phyloP scores from a whole-genome alignment of 92 coral and sea anemone genomes.

The Paragorgia papillata region DNA sequence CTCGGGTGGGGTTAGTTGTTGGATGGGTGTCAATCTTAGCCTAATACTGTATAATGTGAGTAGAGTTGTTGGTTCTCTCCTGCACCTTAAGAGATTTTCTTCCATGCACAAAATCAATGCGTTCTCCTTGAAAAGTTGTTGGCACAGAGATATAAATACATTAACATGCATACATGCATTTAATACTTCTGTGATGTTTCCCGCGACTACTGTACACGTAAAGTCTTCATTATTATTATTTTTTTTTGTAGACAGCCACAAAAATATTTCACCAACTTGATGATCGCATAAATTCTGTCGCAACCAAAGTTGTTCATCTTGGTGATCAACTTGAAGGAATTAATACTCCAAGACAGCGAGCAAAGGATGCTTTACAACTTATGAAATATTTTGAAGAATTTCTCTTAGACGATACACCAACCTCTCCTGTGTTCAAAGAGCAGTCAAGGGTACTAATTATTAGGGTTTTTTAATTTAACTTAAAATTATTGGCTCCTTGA shows the following conservation, averaged over 20 bases:
- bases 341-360: conserved; percentile 90
- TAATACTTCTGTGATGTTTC: background rate
- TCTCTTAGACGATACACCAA: conserved; percentile 63
- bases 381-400: conserved; percentile 95
- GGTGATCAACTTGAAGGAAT: conserved; percentile 98
- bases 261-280: conserved; percentile 63
- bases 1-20: too few relatives aligned
- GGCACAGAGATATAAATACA: too few relatives aligned
- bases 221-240: too few relatives aligned
- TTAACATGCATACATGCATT: too few relatives aligned
- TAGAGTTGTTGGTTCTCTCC: too few relatives aligned
- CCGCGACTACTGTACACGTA: background rate
- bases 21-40: too few relatives aligned
- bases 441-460: conserved; percentile 53
- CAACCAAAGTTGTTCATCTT: conserved; percentile 95
- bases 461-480: background rate
- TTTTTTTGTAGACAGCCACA: conserved; percentile 39
- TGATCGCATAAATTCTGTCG: conserved; percentile 93
- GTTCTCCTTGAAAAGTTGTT: too few relatives aligned
- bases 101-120: too few relatives aligned
- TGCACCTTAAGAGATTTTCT: too few relatives aligned
- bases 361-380: conserved; percentile 93
- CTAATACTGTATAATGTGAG: too few relatives aligned
- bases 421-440: conserved; percentile 72
- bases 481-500: too few relatives aligned